These are phyloP conservation scores for Melozone crissalis DNA, from an alignment of 2,113 vertebrate genomes.

Conservation along the genomic window DNA sequence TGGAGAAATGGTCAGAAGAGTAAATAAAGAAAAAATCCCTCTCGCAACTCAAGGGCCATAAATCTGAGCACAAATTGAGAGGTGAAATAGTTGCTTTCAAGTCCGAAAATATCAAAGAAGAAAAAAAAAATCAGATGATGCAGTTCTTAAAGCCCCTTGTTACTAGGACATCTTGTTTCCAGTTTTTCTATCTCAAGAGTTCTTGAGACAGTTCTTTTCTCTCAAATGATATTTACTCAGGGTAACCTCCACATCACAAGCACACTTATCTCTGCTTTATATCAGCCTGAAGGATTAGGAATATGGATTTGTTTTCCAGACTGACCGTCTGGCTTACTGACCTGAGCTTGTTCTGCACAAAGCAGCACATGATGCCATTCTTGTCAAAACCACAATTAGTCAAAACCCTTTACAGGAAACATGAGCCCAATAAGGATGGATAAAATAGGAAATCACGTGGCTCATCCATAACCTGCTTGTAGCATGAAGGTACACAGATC, in stretches of 20 bases:
- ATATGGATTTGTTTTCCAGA: slow-evolving; percentile 81
- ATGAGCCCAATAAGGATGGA: slow-evolving; percentile 74
- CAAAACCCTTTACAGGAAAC: slow-evolving; percentile 86
- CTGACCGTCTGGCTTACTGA: slow-evolving; percentile 78
- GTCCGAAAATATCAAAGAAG: neutral
- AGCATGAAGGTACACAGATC: neutral
- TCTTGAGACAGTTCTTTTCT: slow-evolving; percentile 1
- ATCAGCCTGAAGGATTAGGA: slow-evolving; percentile 73
- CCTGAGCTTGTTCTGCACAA: slow-evolving; percentile 63
- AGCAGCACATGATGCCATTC: slow-evolving; percentile 69
- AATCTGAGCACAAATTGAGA: neutral
- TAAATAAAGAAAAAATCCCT: neutral
- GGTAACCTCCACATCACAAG: slow-evolving; percentile 50
- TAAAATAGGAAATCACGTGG: slow-evolving; percentile 77
- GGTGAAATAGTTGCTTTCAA: neutral
- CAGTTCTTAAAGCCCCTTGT: neutral
- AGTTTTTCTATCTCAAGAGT: neutral
- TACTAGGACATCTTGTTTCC: slow-evolving; percentile 12
- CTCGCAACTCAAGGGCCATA: neutral
- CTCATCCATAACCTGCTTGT: neutral
- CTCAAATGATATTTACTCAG: slow-evolving; percentile 43
- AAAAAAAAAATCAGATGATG: neutral
- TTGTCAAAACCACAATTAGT: slow-evolving; percentile 81
- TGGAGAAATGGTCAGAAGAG: neutral
- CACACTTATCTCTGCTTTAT: slow-evolving; percentile 70